phyloP scores from a whole-genome alignment of 64 coral and sea anemone genomes.

The Astreopora myriophthalma region DNA sequence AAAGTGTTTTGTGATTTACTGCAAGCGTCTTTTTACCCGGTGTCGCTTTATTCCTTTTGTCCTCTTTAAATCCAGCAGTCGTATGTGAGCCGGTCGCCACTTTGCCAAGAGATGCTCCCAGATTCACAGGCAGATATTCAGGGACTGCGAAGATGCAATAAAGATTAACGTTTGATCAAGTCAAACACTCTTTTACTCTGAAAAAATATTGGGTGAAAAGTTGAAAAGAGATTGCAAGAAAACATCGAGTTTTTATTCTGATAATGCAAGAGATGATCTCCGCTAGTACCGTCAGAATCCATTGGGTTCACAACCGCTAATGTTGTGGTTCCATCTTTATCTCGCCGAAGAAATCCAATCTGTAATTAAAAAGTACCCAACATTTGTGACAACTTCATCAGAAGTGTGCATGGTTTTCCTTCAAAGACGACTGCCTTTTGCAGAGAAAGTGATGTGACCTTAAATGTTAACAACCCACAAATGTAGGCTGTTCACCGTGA shows the following conservation, averaged over 20 bases:
- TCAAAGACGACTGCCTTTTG: too few relatives aligned
- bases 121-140: slow-evolving; percentile 83
- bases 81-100: slow-evolving; percentile 73
- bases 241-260: too few relatives aligned
- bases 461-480: too few relatives aligned
- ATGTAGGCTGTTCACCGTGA: too few relatives aligned
- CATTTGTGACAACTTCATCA: too few relatives aligned
- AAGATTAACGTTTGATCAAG: not conserved
- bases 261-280: too few relatives aligned
- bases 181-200: not conserved
- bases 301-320: slow-evolving; percentile 92
- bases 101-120: slow-evolving; percentile 76
- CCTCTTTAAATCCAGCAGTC: slow-evolving; percentile 92
- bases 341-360: slow-evolving; percentile 91
- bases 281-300: slow-evolving; percentile 71
- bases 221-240: too few relatives aligned
- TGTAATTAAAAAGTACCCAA: not conserved
- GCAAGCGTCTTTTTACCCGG: slow-evolving; percentile 60
- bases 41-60: slow-evolving; percentile 95
- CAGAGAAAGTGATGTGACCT: too few relatives aligned
- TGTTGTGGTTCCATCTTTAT: slow-evolving; percentile 89
- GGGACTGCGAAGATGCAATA: not conserved
- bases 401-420: too few relatives aligned
- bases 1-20: too few relatives aligned
- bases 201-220: too few relatives aligned